Evolutionary conservation across 2,888 invertebrate genomes (phyloP).

Genomic region (Pammene fasciana): DNA sequence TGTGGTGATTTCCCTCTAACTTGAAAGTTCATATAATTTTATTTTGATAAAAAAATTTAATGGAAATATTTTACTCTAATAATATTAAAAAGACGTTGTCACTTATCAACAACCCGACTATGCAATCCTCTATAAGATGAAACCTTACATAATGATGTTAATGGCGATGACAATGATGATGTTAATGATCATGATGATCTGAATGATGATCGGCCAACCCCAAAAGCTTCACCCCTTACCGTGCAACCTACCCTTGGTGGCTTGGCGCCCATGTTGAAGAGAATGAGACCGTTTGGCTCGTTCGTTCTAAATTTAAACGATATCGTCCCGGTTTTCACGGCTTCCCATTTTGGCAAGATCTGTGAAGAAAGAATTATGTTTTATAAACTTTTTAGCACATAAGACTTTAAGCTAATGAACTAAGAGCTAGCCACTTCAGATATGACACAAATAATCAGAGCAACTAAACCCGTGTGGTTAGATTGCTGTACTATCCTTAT

Average conservation of each 20-base stretch:
- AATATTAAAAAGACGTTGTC: neutral
- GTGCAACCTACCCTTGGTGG: constrained; percentile 89
- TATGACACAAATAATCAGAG: too few species aligned
- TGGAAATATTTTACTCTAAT: neutral
- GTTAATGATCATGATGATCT: constrained; percentile 29
- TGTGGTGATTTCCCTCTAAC: too few species aligned
- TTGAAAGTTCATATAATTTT: too few species aligned
- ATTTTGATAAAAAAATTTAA: neutral
- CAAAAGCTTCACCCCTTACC: constrained; percentile 84
- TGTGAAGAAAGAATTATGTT: constrained; percentile 65
- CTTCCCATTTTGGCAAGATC: constrained; percentile 96
- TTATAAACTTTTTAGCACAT: too few species aligned
- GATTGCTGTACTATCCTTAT: too few species aligned
- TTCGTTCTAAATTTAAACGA: constrained; percentile 97
- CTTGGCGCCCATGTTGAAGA: constrained; percentile 94
- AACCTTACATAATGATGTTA: constrained; percentile 27
- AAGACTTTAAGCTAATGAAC: too few species aligned
- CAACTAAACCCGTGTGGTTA: too few species aligned
- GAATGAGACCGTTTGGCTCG: constrained; percentile 96
- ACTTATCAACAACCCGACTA: constrained; percentile 44
- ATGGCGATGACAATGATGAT: constrained; percentile 21
- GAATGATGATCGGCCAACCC: constrained; percentile 59
- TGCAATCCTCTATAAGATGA: constrained; percentile 44
- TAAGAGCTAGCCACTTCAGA: too few species aligned
- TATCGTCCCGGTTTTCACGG: constrained; percentile 93